A percentile compares a stretch with the other conserved stretches of the same genome.
Evolutionary conservation across 2,888 invertebrate species (phyloP).

Genomic region (Halictus quadricinctus): DNA sequence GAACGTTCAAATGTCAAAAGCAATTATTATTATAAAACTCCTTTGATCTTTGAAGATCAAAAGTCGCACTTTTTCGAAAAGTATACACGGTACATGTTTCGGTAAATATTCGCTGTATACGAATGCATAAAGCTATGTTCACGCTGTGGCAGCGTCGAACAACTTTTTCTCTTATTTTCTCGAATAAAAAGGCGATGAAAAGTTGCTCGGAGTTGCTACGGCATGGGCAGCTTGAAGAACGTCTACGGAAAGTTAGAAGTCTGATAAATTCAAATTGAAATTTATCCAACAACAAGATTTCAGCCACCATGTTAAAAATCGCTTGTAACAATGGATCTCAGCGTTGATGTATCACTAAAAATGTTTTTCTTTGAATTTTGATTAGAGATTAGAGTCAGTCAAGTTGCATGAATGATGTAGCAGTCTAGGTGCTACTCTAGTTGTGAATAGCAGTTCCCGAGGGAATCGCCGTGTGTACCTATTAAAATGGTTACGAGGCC

Average conservation of each 20-base stretch:
- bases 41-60: neutral
- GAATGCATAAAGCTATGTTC: neutral
- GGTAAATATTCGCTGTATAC: no score
- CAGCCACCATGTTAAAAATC: neutral
- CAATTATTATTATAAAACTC: neutral
- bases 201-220: neutral
- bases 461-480: constrained; percentile 83
- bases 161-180: neutral
- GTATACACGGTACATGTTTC: no score
- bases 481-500: constrained; percentile 92
- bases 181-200: neutral
- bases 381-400: no score
- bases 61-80: neutral
- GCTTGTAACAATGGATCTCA: neutral
- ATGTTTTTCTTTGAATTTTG: neutral
- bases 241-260: neutral
- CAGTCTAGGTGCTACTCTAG: neutral
- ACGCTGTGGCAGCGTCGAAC: neutral
- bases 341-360: neutral
- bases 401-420: neutral
- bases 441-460: neutral
- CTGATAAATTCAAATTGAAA: neutral
- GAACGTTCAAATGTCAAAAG: neutral
- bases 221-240: neutral
- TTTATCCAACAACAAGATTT: neutral